These are phyloP conservation scores for Odontamblyopus lacepedii DNA, from an alignment of 2,797 vertebrate species.

Conservation along the genomic window DNA sequence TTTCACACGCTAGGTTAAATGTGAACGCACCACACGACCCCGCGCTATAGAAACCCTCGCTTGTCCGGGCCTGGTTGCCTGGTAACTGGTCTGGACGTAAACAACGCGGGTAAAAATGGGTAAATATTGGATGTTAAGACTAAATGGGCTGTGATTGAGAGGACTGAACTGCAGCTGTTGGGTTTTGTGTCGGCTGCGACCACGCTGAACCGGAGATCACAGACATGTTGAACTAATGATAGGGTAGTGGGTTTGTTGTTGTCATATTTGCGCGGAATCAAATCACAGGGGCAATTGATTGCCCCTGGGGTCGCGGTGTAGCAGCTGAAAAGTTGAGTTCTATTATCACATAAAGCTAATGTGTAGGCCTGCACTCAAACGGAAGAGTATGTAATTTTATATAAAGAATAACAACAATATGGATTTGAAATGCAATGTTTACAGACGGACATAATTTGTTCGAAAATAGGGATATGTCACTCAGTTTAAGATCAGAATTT, in stretches of 20 bases:
- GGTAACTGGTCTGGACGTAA: neutral
- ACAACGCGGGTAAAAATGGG: neutral
- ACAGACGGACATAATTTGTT: too few relatives aligned
- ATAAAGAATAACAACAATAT: too few relatives aligned
- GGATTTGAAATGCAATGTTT: too few relatives aligned
- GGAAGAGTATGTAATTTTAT: too few relatives aligned
- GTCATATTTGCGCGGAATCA: neutral
- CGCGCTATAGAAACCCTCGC: neutral
- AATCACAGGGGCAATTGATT: too few relatives aligned
- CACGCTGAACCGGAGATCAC: neutral
- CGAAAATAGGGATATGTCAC: too few relatives aligned
- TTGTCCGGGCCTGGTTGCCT: neutral
- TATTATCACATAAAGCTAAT: too few relatives aligned
- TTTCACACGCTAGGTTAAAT: neutral
- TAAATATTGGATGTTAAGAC: slow-evolving; percentile 2
- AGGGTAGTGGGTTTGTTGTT: neutral
- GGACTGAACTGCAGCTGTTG: neutral
- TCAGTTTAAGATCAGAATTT: too few relatives aligned
- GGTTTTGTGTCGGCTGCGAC: neutral
- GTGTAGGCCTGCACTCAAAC: too few relatives aligned
- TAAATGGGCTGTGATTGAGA: neutral
- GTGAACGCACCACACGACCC: neutral
- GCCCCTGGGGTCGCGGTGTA: too few relatives aligned
- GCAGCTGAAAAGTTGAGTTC: too few relatives aligned
- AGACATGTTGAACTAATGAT: neutral